Evolutionary conservation across 1,140 invertebrate species (phyloP), one percentile per base, ranked within the genome.

Genomic region (Goniozus legneri): DNA sequence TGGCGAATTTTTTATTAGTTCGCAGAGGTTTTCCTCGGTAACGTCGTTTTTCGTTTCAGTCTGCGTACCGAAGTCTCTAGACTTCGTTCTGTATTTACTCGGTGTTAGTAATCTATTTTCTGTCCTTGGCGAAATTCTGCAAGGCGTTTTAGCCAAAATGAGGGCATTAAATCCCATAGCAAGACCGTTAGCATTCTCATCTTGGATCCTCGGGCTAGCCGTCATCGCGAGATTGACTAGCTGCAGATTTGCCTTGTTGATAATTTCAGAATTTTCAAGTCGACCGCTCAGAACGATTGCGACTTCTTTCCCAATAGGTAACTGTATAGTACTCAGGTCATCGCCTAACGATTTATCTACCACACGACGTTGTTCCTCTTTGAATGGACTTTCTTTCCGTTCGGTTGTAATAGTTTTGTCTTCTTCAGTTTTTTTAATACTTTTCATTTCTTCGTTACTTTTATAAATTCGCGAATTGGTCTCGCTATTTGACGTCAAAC

Each of bases 1-100:
- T 71, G 6, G 35, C 21, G 21, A 53, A 8, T 2, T 31, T 1
- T 68, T 61, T n/a, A n/a, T 20, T 62, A 60, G n/a, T 44, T 38
- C n/a, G 36, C 50, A 1, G 43, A 50, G 19, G 51, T 61, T 6
- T 65, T 56, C 6, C 35, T 38, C n/a, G 52, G 24, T 13, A 14
- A 55, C 7, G 3, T 73, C 62, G n/a, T 38, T 59, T 16, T 77
- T 72, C 27, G 63, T 50, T 44, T 86, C 84, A 6, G 86, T 88
- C 69, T 88, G 86, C 8, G 86, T 87, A 27, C 77, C 78, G 31
- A 78, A 84, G 62, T 87, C 84, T 56, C 78, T 80, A 58, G 65
- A 75, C 24, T 61, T 50, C 8, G 60, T 61, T 46, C 80, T 75
- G 62, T 83, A 84, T 57, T 82, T 82, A 35, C 80, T 80, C 4